phyloP scores from a whole-genome alignment of 1,140 invertebrate species.

The Drosophila tani region DNA sequence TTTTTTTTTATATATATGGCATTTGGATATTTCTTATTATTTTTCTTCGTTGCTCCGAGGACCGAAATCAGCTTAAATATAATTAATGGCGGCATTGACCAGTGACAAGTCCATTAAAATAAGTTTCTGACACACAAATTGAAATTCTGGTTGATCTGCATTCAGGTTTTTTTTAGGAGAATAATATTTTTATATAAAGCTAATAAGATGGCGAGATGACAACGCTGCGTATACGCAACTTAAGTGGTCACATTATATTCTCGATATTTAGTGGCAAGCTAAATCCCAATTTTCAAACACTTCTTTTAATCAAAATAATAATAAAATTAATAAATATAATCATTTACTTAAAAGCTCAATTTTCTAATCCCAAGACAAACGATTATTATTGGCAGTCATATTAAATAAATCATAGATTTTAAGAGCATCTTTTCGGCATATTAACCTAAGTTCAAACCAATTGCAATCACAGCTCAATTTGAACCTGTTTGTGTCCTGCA shows the following conservation, averaged over 20 bases:
- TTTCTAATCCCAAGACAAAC: background rate
- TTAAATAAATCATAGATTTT: constrained; percentile 15
- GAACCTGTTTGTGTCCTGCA: constrained; percentile 37
- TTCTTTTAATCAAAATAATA: too few species aligned
- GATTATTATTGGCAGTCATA: too few species aligned
- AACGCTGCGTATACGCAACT: background rate
- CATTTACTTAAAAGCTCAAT: background rate
- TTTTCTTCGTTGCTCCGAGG: constrained; percentile 25
- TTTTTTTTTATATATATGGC: constrained; percentile 25
- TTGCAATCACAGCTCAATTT: constrained; percentile 44
- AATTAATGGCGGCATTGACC: constrained; percentile 81
- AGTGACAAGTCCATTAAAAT: constrained; percentile 83
- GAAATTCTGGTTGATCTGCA: background rate
- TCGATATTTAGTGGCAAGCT: too few species aligned
- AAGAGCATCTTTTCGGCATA: constrained; percentile 29
- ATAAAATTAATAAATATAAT: background rate
- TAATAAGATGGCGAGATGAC: too few species aligned
- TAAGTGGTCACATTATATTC: too few species aligned
- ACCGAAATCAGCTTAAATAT: constrained; percentile 80
- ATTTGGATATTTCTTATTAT: constrained; percentile 30
- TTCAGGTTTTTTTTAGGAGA: too few species aligned
- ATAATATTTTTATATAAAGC: too few species aligned
- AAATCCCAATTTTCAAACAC: too few species aligned
- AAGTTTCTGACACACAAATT: constrained; percentile 10
- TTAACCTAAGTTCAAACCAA: constrained; percentile 33